phyloP scores from a whole-genome alignment of 2,888 invertebrate species.

The Drosophila algonquin region DNA sequence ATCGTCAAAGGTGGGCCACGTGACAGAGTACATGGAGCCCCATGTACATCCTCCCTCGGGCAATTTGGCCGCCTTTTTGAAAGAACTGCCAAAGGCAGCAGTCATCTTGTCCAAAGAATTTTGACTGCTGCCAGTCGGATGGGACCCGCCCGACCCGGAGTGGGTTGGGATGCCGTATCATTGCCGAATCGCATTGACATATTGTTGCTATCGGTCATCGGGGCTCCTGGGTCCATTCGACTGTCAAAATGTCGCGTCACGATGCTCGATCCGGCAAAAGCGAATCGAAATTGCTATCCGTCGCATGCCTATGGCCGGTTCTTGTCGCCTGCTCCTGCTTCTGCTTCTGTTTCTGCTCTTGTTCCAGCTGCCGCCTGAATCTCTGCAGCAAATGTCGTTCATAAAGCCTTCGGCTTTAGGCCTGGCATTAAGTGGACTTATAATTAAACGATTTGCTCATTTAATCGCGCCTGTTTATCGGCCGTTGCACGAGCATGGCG shows the following conservation, averaged over 20 bases:
- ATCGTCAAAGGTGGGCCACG: constrained; percentile 54
- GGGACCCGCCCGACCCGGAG: constrained; percentile 4
- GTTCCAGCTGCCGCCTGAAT: background rate
- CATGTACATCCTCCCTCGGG: constrained; percentile 30
- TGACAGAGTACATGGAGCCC: constrained; percentile 11
- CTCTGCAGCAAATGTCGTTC: constrained; percentile 35
- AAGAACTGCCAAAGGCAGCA: constrained; percentile 34
- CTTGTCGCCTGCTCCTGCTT: constrained; percentile 1
- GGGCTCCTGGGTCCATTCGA: constrained; percentile 37
- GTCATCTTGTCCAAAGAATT: constrained; percentile 57
- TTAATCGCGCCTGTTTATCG: constrained; percentile 73
- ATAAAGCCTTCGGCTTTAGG: constrained; percentile 67
- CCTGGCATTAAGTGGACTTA: constrained; percentile 74
- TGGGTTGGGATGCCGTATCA: constrained; percentile 42
- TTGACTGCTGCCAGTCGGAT: constrained; percentile 42
- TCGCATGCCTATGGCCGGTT: constrained; percentile 32
- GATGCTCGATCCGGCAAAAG: constrained; percentile 35
- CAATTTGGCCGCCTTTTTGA: constrained; percentile 22
- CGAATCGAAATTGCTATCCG: constrained; percentile 37
- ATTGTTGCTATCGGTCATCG: constrained; percentile 69
- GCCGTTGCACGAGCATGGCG: constrained; percentile 29
- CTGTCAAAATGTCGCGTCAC: constrained; percentile 74
- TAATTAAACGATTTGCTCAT: constrained; percentile 79
- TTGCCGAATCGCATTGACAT: constrained; percentile 75
- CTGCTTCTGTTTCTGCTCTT: too few species aligned